Conservation (phyloP, 2,888 invertebrate species). For the Synergus gifuensis region DNA sequence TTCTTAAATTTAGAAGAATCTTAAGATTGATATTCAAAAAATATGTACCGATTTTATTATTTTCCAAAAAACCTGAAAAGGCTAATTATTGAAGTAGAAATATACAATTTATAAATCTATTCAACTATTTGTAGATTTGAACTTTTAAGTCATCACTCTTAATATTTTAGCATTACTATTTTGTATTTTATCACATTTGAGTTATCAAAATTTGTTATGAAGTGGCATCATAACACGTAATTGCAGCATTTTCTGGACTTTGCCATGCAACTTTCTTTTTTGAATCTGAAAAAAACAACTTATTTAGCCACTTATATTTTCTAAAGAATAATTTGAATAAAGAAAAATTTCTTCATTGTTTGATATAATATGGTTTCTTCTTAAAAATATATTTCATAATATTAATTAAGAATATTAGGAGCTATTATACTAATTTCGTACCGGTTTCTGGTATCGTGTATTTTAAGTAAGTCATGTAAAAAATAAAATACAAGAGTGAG, state of each 20-base stretch:
- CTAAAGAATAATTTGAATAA: slow-evolving; percentile 31
- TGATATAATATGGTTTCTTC: background rate
- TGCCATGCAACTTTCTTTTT: slow-evolving; percentile 64
- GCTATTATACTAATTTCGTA: slow-evolving; percentile 38
- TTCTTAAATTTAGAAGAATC: no score
- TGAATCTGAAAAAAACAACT: slow-evolving; percentile 56
- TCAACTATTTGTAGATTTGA: no score
- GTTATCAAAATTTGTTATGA: background rate
- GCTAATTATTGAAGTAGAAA: no score
- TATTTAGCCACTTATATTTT: slow-evolving; percentile 19
- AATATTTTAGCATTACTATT: background rate
- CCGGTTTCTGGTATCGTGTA: slow-evolving; percentile 68
- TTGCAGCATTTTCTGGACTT: slow-evolving; percentile 66
- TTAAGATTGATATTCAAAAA: no score
- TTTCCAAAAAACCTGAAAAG: no score
- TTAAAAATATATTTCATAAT: background rate
- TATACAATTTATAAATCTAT: no score
- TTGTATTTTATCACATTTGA: background rate
- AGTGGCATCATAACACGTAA: slow-evolving; percentile 57
- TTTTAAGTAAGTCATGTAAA: slow-evolving; percentile 75
- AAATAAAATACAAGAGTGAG: slow-evolving; percentile 76
- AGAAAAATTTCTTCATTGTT: background rate
- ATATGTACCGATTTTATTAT: no score
- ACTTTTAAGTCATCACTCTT: no score
- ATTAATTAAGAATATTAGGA: no score